Evolutionary conservation across 2,113 vertebrate species (phyloP).

Genomic region (Perccottus glenii): DNA sequence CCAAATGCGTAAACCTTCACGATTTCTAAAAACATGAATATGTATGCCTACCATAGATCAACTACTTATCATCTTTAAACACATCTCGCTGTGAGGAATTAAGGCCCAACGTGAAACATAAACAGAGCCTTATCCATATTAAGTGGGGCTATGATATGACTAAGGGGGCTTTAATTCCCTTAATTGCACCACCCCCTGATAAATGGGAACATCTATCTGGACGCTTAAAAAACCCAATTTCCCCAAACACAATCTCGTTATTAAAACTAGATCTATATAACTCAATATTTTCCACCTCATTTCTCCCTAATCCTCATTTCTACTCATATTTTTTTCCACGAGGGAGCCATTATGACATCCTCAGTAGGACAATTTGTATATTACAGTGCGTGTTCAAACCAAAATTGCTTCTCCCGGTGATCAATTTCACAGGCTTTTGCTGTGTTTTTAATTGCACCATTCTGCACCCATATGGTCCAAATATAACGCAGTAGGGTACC

Average conservation of each 20-base stretch:
- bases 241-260: slow-evolving; percentile 3
- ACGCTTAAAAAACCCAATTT: background rate
- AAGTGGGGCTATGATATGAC: background rate
- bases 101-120: background rate
- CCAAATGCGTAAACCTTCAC: slow-evolving; percentile 14
- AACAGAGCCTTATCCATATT: background rate
- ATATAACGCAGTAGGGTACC: slow-evolving; percentile 70
- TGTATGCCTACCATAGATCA: slow-evolving; percentile 18
- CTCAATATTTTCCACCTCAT: slow-evolving; percentile 37
- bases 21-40: slow-evolving; percentile 47
- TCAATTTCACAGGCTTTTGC: slow-evolving; percentile 60
- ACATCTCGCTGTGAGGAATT: slow-evolving; percentile 5
- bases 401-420: slow-evolving; percentile 56
- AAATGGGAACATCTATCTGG: background rate
- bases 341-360: slow-evolving; percentile 25
- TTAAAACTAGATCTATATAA: background rate
- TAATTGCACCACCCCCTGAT: background rate
- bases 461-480: slow-evolving; percentile 71
- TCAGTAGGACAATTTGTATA: slow-evolving; percentile 29
- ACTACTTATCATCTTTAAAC: slow-evolving; percentile 17
- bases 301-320: slow-evolving; percentile 46
- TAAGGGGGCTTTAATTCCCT: slow-evolving; percentile 3
- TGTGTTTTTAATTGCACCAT: slow-evolving; percentile 69
- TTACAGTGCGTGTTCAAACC: slow-evolving; percentile 48
- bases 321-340: slow-evolving; percentile 22